Base-by-base conservation (phyloP, 2,113 vertebrate species). In the Elephantulus edwardii region DNA sequence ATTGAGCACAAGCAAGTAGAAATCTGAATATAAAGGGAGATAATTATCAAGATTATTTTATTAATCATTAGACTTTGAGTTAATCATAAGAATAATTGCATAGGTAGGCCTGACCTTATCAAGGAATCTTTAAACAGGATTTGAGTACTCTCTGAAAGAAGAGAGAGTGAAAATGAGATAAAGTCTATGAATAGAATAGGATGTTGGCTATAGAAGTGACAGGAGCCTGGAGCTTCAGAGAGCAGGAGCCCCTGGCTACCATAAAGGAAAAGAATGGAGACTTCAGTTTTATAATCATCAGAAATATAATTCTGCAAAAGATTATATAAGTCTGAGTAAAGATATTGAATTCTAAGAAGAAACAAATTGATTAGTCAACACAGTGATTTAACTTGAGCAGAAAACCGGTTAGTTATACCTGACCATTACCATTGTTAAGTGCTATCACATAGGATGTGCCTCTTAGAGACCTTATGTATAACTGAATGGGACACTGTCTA, bases 131-230 rank as follows among this genome's bases (percentile, higher is more conserved):
- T 66, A 38, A 33, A 8, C 40, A 30, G 38, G 14, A 5, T 19
- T 3, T 19, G 62, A 9, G 6, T 54, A 9, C 12, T 35, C 4
- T 3, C 42, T 19, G 16, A 81, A 84, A 13, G 24, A 50, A 85
- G 13, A 58, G 6, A 35, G 22, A 38, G 7, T 56, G 9, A 33
- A 56, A 0, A 1, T 16, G 0, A 2, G 24, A 9, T 5, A 50
- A 1, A 2, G 8, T 1, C 5, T 22, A 0, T 7, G 38, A 2
- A 33, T 26, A 60, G 9, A 46, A 30, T 24, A 16, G 4, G 10
- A 20, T 4, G 38, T 33, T 4, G 9, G 7, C 1, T 0, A 12
- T 14, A 19, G 6, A 46, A 44, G 11, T 56, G 8, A n/a, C 4
- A 60, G 4, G 4, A 8, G 4, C 11, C 46, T 75, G 11, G 14